Evolutionary conservation across 2,797 vertebrate species (phyloP), one percentile per base, ranked within the genome.

Genomic region (Aldrovandia affinis): DNA sequence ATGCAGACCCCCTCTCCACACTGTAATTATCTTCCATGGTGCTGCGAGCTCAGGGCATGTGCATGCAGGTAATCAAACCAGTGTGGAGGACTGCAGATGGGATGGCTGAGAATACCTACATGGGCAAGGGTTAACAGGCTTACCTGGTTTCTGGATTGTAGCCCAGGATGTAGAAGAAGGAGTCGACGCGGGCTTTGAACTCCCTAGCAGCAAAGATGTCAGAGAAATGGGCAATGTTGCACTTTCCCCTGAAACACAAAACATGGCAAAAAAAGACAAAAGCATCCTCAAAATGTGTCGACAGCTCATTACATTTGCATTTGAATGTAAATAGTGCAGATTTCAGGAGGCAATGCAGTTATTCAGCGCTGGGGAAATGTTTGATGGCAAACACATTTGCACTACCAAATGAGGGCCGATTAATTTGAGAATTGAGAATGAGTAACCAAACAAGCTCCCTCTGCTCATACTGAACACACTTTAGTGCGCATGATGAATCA

Each of bases 71-170:
- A 42, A 80, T 55, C 57, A 50, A 47, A 47, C 22, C 78, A 55
- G 44, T 25, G 47, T 18, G 36, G 61, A 25, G 14, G 18, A 25
- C 25, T 55, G 25, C 10, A 44, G 52, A 42, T 42, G 33, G 28
- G 75, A 75, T 25, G 52, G 30, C 36, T 63, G 73, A 57, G 70
- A 84, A 63, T 30, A 59, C 54, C 63, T 9, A 81, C 78, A 68
- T 70, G 25, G 82, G 75, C 68, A 20, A 73, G 33, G 33, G 39
- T 10, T 59, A 33, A 36, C 80, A 44, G 39, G 50, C 97, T 97
- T 94, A 99, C 98, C 98, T 98, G 86, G 98, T 99, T 94, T 99
- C 98, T 91, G 98, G 98, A 94, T 99, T 99, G 88, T 99, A 99
- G 93, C 98, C 98, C 88, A 99, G 93, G 91, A 99, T 99, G 93